A percentile compares a stretch with the other conserved stretches of the same genome.
Conservation (phyloP, 2,113 vertebrate species). For the Chaetodon trifascialis region DNA sequence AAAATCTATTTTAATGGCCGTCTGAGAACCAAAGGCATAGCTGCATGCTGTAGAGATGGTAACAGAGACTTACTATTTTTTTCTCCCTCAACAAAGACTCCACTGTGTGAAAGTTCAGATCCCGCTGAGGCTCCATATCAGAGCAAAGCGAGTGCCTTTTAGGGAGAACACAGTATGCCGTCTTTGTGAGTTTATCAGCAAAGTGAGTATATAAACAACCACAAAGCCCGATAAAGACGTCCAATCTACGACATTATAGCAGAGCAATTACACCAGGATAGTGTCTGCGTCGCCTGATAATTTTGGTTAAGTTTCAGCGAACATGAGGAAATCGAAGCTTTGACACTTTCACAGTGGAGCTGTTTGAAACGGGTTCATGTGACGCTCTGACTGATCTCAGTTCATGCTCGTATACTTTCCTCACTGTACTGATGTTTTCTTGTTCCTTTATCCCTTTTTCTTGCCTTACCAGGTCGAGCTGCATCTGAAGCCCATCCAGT, state of each 20-base stretch:
- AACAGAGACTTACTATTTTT: slow-evolving; percentile 50
- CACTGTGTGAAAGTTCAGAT: slow-evolving; percentile 81
- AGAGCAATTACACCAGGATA: slow-evolving; percentile 46
- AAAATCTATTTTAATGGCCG: slow-evolving; percentile 61
- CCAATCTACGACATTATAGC: slow-evolving; percentile 50
- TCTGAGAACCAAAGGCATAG: slow-evolving; percentile 58
- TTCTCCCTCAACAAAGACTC: slow-evolving; percentile 74
- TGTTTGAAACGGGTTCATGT: slow-evolving; percentile 19
- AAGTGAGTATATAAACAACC: slow-evolving; percentile 70
- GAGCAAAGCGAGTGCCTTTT: slow-evolving; percentile 66
- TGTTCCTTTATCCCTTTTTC: background rate
- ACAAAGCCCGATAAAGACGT: slow-evolving; percentile 68
- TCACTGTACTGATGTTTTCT: background rate
- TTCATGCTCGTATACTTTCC: slow-evolving; percentile 6
- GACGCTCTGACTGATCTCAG: background rate
- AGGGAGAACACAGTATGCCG: slow-evolving; percentile 65
- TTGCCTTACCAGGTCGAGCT: slow-evolving; percentile 84
- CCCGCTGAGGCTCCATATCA: slow-evolving; percentile 65
- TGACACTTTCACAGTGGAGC: slow-evolving; percentile 15
- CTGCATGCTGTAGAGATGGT: slow-evolving; percentile 57
- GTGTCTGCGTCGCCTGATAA: background rate
- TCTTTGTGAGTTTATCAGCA: slow-evolving; percentile 75
- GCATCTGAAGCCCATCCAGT: slow-evolving; percentile 94
- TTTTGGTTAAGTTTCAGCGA: slow-evolving; percentile 21
- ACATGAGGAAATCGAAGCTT: slow-evolving; percentile 36